Evolutionary conservation across 2,113 vertebrate genomes (phyloP).

Genomic region (Platichthys stellatus): DNA sequence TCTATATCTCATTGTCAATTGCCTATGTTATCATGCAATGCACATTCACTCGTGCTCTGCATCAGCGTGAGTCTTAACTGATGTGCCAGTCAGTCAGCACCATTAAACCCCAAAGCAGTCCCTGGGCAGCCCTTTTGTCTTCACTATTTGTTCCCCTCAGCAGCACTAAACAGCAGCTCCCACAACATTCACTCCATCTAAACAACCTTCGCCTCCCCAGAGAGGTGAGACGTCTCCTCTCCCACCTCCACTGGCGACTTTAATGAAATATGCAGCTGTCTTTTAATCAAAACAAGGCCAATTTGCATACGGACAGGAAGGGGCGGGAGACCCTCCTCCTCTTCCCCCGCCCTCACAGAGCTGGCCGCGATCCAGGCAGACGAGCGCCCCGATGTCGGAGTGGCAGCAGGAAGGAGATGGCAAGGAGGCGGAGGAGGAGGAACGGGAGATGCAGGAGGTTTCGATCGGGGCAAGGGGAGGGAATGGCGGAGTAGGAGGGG

Average conservation of each 20-base stretch:
- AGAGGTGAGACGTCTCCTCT: slow-evolving; percentile 57
- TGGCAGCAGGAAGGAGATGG: slow-evolving; percentile 28
- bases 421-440: slow-evolving; percentile 21
- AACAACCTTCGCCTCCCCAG: slow-evolving; percentile 69
- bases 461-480: slow-evolving; percentile 28
- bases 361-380: slow-evolving; percentile 66
- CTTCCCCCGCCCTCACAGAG: slow-evolving; percentile 23
- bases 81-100: slow-evolving; percentile 62
- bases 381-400: slow-evolving; percentile 41
- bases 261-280: slow-evolving; percentile 75
- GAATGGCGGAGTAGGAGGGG: slow-evolving; percentile 35
- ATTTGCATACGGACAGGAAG: slow-evolving; percentile 70
- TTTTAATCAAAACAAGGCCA: slow-evolving; percentile 81
- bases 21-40: slow-evolving; percentile 49
- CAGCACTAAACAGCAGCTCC: slow-evolving; percentile 66
- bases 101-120: slow-evolving; percentile 71
- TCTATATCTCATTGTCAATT: slow-evolving; percentile 68
- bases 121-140: slow-evolving; percentile 66
- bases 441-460: slow-evolving; percentile 34
- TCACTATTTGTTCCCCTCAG: slow-evolving; percentile 56
- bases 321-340: slow-evolving; percentile 30
- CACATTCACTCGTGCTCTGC: slow-evolving; percentile 45
- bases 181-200: slow-evolving; percentile 64
- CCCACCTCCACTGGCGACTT: slow-evolving; percentile 56
- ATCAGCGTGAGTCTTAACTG: slow-evolving; percentile 61